Percentiles rank a stretch among this genome's conserved stretches.
Conservation (phyloP, 1,140 invertebrate genomes). For the Phortica variegata region DNA sequence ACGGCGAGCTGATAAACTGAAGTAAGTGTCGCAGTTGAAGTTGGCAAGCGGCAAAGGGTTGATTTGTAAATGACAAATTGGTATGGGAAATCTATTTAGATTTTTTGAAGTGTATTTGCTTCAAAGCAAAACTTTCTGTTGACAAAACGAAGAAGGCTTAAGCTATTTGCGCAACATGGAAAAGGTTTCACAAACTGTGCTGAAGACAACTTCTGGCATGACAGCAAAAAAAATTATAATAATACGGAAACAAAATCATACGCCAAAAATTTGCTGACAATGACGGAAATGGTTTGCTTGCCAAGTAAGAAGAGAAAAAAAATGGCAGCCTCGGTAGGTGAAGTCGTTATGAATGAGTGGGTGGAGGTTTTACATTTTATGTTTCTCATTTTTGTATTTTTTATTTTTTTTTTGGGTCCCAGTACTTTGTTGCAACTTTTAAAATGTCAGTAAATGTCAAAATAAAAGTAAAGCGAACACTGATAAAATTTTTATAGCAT, state of each 20-base stretch:
- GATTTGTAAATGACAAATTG: constrained; percentile 16
- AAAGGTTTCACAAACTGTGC: constrained; percentile 47
- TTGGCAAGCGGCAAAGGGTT: constrained; percentile 27
- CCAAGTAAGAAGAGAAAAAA: constrained; percentile 12
- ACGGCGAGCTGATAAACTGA: constrained; percentile 38
- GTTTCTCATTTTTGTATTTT: constrained; percentile 17
- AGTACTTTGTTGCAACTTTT: constrained; percentile 24
- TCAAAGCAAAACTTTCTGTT: background rate
- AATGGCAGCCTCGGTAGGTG: no score
- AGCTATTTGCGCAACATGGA: constrained; percentile 4
- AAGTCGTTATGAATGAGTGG: background rate
- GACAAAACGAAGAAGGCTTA: constrained; percentile 11
- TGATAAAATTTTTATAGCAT: constrained; percentile 55
- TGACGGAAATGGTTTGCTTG: constrained; percentile 18
- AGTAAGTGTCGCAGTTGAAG: constrained; percentile 17
- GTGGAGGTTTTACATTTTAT: background rate
- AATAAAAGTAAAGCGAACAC: constrained; percentile 45
- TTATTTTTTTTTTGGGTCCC: constrained; percentile 21
- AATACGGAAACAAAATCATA: no score
- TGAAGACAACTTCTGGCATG: no score
- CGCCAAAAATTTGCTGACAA: constrained; percentile 10
- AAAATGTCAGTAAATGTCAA: constrained; percentile 52
- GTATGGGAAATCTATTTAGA: no score
- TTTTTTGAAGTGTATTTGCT: no score
- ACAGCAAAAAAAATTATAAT: no score